These are phyloP conservation scores for Trochalopteron elliotii DNA, from an alignment of 2,113 vertebrate genomes.

Conservation along the genomic window DNA sequence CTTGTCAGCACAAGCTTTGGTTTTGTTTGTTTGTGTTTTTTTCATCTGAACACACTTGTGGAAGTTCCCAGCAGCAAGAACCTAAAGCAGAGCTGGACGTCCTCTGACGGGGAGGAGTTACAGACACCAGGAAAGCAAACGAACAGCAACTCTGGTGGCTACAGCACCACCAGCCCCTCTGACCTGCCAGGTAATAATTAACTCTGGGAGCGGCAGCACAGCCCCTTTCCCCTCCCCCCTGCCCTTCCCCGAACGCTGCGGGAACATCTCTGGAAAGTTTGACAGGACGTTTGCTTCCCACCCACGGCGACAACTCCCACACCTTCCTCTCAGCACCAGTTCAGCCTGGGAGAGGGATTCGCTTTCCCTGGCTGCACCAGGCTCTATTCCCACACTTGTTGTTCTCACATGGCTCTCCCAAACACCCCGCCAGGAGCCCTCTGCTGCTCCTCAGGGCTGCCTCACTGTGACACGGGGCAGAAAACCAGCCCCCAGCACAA, in stretches of 20 bases:
- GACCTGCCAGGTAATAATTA: constrained; percentile 10
- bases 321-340: constrained; percentile 32
- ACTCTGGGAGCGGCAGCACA: not conserved
- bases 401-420: not conserved
- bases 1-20: not conserved
- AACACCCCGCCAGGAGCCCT: accelerated
- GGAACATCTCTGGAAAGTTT: constrained; percentile 49
- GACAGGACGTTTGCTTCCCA: constrained; percentile 21
- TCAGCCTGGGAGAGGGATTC: not conserved
- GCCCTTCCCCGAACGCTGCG: not conserved
- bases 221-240: constrained; percentile 10
- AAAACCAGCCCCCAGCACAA: not conserved
- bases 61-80: not conserved
- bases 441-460: not conserved
- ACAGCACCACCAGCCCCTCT: not conserved
- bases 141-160: not conserved
- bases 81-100: not conserved
- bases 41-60: not conserved
- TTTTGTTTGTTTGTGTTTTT: not conserved
- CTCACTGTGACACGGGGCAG: accelerated
- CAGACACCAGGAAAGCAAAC: not conserved
- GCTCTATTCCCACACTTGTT: not conserved
- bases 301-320: not conserved
- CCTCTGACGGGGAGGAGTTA: not conserved
- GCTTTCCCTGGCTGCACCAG: not conserved